A percentile compares a stretch with the other conserved stretches of the same genome.
These are phyloP conservation scores for Centroberyx gerrardi DNA, from an alignment of 2,797 vertebrate genomes.

Conservation along the genomic window DNA sequence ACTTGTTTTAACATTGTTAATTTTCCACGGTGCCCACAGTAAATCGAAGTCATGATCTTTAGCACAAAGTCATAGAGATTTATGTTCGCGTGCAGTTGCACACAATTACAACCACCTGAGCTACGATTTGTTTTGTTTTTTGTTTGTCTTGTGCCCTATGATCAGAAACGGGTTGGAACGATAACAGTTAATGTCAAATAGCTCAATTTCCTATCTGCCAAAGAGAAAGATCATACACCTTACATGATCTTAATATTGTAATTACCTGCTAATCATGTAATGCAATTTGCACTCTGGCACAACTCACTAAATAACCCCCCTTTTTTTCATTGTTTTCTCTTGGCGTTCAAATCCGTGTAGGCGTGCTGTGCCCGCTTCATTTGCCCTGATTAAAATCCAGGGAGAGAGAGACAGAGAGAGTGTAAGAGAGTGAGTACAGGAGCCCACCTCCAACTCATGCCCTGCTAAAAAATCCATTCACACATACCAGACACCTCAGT, in stretches of 20 bases:
- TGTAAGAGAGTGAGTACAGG: constrained; percentile 5
- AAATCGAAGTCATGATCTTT: constrained; percentile 21
- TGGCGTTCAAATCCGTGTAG: neutral
- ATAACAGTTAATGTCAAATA: constrained; percentile 15
- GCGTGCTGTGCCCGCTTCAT: neutral
- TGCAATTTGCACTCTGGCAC: neutral
- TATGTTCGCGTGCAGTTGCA: constrained; percentile 22
- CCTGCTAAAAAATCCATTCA: constrained; percentile 35
- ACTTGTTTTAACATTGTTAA: constrained; percentile 39
- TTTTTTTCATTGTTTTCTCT: neutral
- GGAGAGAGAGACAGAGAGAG: neutral
- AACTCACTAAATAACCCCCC: neutral
- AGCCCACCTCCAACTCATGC: constrained; percentile 29
- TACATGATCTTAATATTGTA: neutral
- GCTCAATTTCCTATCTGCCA: neutral
- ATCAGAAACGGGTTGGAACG: neutral
- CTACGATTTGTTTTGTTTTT: neutral
- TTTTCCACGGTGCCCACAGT: constrained; percentile 20
- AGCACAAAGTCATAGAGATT: constrained; percentile 4
- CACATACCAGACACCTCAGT: constrained; percentile 43
- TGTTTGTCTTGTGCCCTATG: neutral
- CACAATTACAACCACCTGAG: neutral
- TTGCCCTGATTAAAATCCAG: constrained; percentile 1
- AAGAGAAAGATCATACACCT: neutral
- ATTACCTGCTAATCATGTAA: constrained; percentile 1